Evolutionary conservation across 2,797 vertebrate species (phyloP).

Genomic region (Sebastes trivittatus): DNA sequence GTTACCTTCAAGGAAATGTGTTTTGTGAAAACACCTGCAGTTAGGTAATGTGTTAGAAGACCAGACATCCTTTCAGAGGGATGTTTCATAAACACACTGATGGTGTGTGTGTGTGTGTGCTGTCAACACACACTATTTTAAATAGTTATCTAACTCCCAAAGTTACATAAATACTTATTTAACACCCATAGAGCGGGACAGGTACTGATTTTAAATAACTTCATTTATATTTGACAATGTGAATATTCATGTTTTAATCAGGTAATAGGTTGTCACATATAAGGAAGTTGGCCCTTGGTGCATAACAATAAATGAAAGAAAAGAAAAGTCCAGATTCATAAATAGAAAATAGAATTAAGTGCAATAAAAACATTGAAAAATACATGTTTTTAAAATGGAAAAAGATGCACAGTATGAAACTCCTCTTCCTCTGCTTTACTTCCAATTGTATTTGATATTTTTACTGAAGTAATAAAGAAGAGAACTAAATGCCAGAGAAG

Average conservation of each 20-base stretch:
- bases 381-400: neutral
- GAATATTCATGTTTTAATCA: neutral
- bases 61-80: neutral
- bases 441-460: neutral
- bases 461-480: neutral
- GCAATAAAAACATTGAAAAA: neutral
- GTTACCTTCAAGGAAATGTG: neutral
- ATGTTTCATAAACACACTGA: constrained; percentile 24
- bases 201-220: neutral
- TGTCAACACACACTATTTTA: constrained; percentile 11
- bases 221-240: neutral
- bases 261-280: no score
- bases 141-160: neutral
- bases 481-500: neutral
- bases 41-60: neutral
- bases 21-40: constrained; percentile 1
- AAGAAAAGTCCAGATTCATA: no score
- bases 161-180: neutral
- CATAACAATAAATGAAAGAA: no score
- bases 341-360: no score
- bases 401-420: neutral
- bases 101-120: constrained; percentile 9
- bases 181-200: neutral
- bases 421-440: neutral
- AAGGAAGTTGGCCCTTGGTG: no score